These are phyloP conservation scores for Catajapyx aquilonaris DNA, from an alignment of 1,140 invertebrate genomes.

Conservation along the genomic window DNA sequence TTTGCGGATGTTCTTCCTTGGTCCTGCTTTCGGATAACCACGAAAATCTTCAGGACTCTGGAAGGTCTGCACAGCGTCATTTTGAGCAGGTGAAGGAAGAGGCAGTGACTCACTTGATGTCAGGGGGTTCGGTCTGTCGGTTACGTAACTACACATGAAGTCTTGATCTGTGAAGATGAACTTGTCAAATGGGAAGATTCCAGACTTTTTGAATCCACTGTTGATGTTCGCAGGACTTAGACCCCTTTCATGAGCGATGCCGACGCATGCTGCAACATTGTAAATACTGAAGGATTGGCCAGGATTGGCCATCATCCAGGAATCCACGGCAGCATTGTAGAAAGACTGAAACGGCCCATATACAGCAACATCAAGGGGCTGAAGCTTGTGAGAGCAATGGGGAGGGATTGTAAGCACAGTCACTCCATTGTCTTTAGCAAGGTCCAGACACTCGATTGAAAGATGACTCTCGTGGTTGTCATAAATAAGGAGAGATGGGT, in stretches of 20 bases:
- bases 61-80: not conserved
- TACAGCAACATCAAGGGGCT: slow-evolving; percentile 23
- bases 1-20: not conserved
- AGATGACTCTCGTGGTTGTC: slow-evolving; percentile 13
- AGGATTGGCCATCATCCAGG: slow-evolving; percentile 15
- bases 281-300: slow-evolving; percentile 16
- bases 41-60: not conserved
- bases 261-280: slow-evolving; percentile 13
- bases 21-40: not conserved
- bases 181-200: slow-evolving; percentile 12
- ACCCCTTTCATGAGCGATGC: slow-evolving; percentile 12
- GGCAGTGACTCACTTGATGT: not conserved
- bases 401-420: slow-evolving; percentile 19
- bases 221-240: slow-evolving; percentile 13
- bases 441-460: slow-evolving; percentile 5
- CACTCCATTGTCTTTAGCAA: slow-evolving; percentile 16
- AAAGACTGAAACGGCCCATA: slow-evolving; percentile 18
- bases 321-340: slow-evolving; percentile 12
- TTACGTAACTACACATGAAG: slow-evolving; percentile 7
- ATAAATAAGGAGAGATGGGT: slow-evolving; percentile 10
- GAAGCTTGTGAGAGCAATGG: slow-evolving; percentile 20
- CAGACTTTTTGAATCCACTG: slow-evolving; percentile 12
- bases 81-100: not conserved
- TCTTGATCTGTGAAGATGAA: slow-evolving; percentile 12
- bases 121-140: slow-evolving; percentile 4